phyloP scores from a whole-genome alignment of 2,113 vertebrate genomes.

The Ceyx cyanopectus region DNA sequence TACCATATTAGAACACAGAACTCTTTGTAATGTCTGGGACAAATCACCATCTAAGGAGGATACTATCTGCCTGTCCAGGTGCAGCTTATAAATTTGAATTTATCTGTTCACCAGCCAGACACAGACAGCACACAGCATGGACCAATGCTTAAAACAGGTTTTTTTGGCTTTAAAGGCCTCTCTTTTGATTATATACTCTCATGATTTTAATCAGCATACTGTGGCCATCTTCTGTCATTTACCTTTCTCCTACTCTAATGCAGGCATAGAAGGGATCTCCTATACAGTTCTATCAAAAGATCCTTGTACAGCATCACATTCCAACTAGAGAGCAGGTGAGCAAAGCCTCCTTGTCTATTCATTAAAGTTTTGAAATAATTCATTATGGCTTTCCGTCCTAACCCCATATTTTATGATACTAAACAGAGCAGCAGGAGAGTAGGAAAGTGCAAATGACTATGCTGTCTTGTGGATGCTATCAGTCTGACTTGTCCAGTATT shows the following conservation, averaged over 20 bases:
- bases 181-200: background rate
- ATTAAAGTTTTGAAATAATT: background rate
- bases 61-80: background rate
- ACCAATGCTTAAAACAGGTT: background rate
- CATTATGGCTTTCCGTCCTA: background rate
- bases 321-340: background rate
- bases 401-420: background rate
- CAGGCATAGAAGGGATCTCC: background rate
- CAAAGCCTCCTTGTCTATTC: background rate
- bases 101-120: background rate
- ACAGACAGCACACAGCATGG: background rate
- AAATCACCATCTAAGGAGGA: background rate
- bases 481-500: background rate
- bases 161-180: background rate
- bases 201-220: background rate
- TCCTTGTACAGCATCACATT: background rate
- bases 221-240: background rate
- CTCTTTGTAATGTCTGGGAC: background rate
- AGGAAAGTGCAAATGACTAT: background rate
- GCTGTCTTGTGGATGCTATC: background rate
- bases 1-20: background rate
- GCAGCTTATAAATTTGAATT: background rate
- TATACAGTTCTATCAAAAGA: accelerated
- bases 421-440: background rate
- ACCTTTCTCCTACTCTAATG: background rate